Conservation (phyloP, 2,113 vertebrate genomes). For the Mastomys coucha region DNA sequence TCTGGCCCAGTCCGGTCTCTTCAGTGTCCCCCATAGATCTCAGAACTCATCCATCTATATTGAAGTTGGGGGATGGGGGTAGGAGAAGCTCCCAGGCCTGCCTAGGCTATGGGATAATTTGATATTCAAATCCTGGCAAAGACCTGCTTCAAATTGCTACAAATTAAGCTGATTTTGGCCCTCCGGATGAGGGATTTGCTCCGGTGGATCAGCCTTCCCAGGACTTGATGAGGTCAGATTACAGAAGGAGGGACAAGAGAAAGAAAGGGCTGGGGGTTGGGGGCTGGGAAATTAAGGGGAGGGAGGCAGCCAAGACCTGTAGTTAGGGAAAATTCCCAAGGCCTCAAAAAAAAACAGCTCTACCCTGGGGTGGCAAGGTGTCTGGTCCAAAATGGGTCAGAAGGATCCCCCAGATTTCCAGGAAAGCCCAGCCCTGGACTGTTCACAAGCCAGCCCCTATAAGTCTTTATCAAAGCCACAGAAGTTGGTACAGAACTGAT, state of each 20-base stretch:
- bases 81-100: conserved; percentile 77
- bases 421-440: not conserved
- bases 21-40: conserved; percentile 19
- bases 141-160: conserved; percentile 90
- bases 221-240: conserved; percentile 92
- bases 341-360: not conserved
- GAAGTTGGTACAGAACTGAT: not conserved
- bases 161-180: conserved; percentile 93
- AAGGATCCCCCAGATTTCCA: not conserved
- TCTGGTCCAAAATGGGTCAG: not conserved
- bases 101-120: conserved; percentile 88
- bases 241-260: conserved; percentile 84
- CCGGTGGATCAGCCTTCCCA: conserved; percentile 89
- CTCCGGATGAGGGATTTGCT: conserved; percentile 91
- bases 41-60: conserved; percentile 81
- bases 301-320: not conserved
- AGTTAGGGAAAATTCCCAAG: not conserved
- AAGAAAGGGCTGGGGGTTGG: not conserved
- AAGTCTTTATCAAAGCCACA: not conserved
- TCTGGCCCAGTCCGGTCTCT: conserved; percentile 43
- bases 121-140: conserved; percentile 91
- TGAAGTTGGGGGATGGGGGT: conserved; percentile 50
- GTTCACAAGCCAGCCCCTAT: not conserved
- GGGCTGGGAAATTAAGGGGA: not conserved
- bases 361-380: not conserved